phyloP scores from a whole-genome alignment of 2,888 invertebrate genomes.

The Noctua pronuba region DNA sequence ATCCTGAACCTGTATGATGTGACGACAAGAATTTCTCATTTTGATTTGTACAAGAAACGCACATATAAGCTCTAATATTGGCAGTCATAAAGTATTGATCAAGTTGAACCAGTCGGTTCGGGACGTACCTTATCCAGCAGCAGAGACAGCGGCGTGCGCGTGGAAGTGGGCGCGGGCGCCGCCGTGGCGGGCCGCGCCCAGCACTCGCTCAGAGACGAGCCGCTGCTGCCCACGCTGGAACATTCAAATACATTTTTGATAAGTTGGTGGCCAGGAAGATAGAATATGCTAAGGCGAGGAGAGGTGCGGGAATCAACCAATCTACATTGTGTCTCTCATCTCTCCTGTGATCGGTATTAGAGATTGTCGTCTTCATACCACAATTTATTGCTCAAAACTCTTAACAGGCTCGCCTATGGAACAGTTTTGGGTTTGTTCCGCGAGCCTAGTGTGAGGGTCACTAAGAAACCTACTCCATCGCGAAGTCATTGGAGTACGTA shows the following conservation, averaged over 20 bases:
- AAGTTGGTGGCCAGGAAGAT: neutral
- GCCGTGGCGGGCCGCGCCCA: conserved; percentile 75
- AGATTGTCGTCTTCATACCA: neutral
- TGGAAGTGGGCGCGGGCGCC: conserved; percentile 65
- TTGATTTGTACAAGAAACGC: neutral
- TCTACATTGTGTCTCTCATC: neutral
- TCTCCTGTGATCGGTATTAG: neutral
- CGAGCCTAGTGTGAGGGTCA: neutral
- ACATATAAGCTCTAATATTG: neutral
- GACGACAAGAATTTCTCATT: neutral
- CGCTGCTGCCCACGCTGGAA: conserved; percentile 83
- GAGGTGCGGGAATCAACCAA: neutral
- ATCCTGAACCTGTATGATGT: neutral
- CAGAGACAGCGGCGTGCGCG: conserved; percentile 82
- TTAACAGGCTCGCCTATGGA: neutral
- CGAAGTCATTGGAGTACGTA: neutral
- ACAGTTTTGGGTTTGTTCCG: neutral
- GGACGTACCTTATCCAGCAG: conserved; percentile 82
- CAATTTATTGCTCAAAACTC: conserved; percentile 1
- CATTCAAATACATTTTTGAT: neutral
- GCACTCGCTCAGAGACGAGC: conserved; percentile 82
- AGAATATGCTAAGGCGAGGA: neutral
- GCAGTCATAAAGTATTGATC: neutral
- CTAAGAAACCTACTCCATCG: neutral
- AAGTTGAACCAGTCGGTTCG: conserved; percentile 8